Evolutionary conservation across 2,797 vertebrate species (phyloP).

Genomic region (Cossypha polioptera): DNA sequence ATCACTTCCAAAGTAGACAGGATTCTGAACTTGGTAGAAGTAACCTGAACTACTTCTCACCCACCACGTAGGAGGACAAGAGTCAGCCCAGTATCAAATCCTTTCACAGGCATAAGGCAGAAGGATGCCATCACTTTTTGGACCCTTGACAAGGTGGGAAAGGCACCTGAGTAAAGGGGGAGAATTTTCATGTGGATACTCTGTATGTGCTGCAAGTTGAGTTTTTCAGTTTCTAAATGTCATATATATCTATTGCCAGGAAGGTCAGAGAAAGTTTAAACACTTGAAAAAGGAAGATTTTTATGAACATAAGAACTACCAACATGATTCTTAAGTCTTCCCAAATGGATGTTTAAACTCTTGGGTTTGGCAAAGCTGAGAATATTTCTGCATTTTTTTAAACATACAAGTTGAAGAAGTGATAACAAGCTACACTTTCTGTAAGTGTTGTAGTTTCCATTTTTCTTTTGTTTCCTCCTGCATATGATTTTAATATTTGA

Average conservation of each 20-base stretch:
- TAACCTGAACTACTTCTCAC: neutral
- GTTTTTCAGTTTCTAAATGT: neutral
- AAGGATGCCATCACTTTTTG: neutral
- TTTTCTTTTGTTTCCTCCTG: neutral
- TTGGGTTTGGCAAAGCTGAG: neutral
- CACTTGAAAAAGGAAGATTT: neutral
- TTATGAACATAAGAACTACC: neutral
- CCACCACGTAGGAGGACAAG: neutral
- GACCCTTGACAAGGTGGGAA: neutral
- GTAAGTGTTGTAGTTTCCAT: neutral
- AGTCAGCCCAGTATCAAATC: neutral
- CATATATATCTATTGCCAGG: neutral
- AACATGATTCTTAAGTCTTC: neutral
- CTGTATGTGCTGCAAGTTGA: neutral
- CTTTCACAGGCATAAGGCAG: neutral
- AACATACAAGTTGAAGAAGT: neutral
- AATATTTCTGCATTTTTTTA: neutral
- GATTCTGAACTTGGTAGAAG: neutral
- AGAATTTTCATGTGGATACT: neutral
- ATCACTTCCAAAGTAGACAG: neutral
- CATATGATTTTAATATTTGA: neutral
- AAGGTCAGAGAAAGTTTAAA: conserved; percentile 7
- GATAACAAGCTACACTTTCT: neutral
- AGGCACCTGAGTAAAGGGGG: neutral
- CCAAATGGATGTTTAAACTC: neutral